A percentile compares a stretch with the other conserved stretches of the same genome.
phyloP scores from a whole-genome alignment of 2,797 vertebrate species.

The Zonotrichia albicollis region DNA sequence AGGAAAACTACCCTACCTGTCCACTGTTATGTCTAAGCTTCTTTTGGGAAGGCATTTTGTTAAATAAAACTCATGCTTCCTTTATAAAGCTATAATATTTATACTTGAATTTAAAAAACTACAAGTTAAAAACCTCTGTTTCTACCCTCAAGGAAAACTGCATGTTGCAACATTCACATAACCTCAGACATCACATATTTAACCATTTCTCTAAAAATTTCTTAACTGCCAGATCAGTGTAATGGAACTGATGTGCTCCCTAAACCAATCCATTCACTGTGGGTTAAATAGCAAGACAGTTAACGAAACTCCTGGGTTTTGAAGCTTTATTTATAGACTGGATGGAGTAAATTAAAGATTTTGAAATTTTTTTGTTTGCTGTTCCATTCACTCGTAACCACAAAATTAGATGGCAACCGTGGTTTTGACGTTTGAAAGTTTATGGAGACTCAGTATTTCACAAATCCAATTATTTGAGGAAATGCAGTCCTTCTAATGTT shows the following conservation, averaged over 20 bases:
- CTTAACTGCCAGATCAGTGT: not conserved
- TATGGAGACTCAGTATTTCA: not conserved
- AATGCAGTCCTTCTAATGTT: not conserved
- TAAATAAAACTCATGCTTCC: not conserved
- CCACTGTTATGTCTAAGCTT: not conserved
- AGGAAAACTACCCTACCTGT: not conserved
- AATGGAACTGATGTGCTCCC: not conserved
- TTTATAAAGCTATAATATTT: not conserved
- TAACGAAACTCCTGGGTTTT: not conserved
- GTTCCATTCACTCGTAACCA: not conserved
- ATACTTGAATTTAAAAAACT: not conserved
- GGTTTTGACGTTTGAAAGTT: not conserved
- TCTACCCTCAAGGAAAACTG: not conserved
- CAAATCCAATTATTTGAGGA: not conserved
- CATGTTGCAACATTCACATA: not conserved
- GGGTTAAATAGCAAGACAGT: not conserved
- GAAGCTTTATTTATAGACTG: constrained; percentile 12
- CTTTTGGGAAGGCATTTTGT: not conserved
- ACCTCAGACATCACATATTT: not conserved
- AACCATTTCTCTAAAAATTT: not conserved
- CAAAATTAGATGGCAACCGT: not conserved
- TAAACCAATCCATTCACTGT: not conserved
- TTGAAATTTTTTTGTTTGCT: not conserved
- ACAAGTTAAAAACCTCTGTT: accelerated
- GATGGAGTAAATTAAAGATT: constrained; percentile 25